Evolutionary conservation across 2,888 invertebrate species (phyloP).

Genomic region (Neocrepidodera transversa): DNA sequence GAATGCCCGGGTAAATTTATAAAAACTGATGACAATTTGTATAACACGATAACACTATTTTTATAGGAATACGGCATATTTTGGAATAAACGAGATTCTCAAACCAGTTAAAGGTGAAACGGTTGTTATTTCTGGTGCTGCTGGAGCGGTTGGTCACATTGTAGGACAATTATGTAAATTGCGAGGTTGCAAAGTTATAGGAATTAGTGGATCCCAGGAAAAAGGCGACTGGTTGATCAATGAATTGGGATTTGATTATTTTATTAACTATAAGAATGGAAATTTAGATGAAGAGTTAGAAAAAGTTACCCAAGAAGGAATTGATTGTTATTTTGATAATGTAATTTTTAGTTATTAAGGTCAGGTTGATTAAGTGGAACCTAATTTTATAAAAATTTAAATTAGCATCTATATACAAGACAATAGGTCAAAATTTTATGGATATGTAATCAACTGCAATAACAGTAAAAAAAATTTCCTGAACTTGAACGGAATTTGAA

Average conservation of each 20-base stretch:
- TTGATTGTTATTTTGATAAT: conserved; percentile 81
- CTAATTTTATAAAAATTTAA: no score
- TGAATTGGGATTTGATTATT: conserved; percentile 72
- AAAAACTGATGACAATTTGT: background rate
- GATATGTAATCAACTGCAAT: no score
- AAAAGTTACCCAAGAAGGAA: conserved; percentile 70
- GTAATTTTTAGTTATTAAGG: no score
- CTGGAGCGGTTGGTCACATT: conserved; percentile 79
- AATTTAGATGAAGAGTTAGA: conserved; percentile 65
- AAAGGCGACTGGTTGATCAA: conserved; percentile 73
- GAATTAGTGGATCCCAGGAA: conserved; percentile 74
- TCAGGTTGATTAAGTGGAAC: no score
- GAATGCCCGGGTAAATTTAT: conserved; percentile 71
- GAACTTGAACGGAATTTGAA: no score
- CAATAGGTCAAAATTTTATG: no score
- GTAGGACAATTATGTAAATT: conserved; percentile 82
- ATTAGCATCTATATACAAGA: no score
- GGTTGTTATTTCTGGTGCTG: conserved; percentile 75
- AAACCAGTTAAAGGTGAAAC: conserved; percentile 75
- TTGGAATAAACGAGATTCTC: conserved; percentile 75
- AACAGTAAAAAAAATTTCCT: no score
- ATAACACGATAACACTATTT: background rate
- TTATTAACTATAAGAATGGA: conserved; percentile 74
- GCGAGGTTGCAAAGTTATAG: conserved; percentile 73
- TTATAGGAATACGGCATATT: conserved; percentile 74